Conservation (phyloP, 2,888 invertebrate genomes). For the Ormyrus nitidulus region DNA sequence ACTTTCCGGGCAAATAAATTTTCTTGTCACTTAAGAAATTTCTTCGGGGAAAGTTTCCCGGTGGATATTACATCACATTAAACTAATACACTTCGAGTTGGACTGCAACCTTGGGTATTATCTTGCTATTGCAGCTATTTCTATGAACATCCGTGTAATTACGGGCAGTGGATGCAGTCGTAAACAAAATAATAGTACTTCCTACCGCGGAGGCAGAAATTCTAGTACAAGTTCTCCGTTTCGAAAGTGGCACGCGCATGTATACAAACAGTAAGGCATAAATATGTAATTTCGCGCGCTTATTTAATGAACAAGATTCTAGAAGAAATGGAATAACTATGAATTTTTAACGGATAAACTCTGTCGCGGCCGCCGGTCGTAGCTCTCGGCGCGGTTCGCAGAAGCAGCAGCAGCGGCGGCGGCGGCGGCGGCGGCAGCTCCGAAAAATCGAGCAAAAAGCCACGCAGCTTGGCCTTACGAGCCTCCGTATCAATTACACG, state of each 20-base stretch:
- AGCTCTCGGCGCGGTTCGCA: neutral
- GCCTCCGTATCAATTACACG: conserved; percentile 50
- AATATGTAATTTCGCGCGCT: too few species aligned
- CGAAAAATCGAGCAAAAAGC: conserved; percentile 31
- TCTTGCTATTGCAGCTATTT: conserved; percentile 2
- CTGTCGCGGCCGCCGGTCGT: neutral
- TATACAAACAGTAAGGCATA: neutral
- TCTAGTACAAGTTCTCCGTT: neutral
- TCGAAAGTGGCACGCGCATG: neutral
- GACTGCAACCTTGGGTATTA: neutral
- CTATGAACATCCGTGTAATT: conserved; percentile 25
- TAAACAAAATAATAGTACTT: neutral
- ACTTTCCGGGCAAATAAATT: neutral
- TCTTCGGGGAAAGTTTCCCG: neutral
- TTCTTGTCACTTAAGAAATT: neutral
- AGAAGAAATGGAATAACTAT: too few species aligned
- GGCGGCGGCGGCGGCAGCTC: too few species aligned
- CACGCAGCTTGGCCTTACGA: neutral
- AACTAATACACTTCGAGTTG: neutral
- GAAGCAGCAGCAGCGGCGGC: too few species aligned
- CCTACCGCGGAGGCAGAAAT: neutral
- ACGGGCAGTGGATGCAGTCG: neutral
- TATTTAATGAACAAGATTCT: too few species aligned
- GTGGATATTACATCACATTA: conserved; percentile 2
- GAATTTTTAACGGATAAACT: too few species aligned